phyloP scores from a whole-genome alignment of 1,140 invertebrate species.

The Apis florea region DNA sequence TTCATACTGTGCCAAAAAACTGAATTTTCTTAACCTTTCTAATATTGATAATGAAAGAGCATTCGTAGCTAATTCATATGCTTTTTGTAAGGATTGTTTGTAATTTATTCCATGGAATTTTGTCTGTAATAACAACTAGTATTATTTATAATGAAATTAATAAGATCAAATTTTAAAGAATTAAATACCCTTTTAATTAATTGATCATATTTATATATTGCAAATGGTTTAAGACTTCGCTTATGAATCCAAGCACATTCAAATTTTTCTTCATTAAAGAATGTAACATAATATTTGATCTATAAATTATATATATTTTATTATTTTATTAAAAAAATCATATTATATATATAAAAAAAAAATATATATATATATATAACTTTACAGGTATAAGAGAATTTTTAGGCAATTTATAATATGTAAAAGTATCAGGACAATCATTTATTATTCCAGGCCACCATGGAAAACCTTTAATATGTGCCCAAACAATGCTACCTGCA shows the following conservation, averaged over 20 bases:
- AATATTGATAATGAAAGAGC: slow-evolving; percentile 72
- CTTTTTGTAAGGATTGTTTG: slow-evolving; percentile 68
- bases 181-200: slow-evolving; percentile 55
- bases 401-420: slow-evolving; percentile 82
- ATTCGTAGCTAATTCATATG: slow-evolving; percentile 73
- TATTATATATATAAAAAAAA: background rate
- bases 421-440: slow-evolving; percentile 84
- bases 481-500: slow-evolving; percentile 86
- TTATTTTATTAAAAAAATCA: background rate
- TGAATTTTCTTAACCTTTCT: slow-evolving; percentile 77
- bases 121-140: slow-evolving; percentile 16
- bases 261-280: slow-evolving; percentile 81
- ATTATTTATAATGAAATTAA: background rate
- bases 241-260: slow-evolving; percentile 81
- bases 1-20: slow-evolving; percentile 77
- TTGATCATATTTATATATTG: slow-evolving; percentile 64
- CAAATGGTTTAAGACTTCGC: slow-evolving; percentile 76
- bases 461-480: slow-evolving; percentile 82
- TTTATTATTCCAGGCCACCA: slow-evolving; percentile 89
- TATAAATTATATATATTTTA: slow-evolving; percentile 69
- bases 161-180: background rate
- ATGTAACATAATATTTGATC: slow-evolving; percentile 84
- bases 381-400: slow-evolving; percentile 80
- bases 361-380: too few species aligned
- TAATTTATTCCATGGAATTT: slow-evolving; percentile 21